A percentile compares a stretch with the other conserved stretches of the same genome.
These are phyloP conservation scores for Oligia fasciuncula DNA, from an alignment of 2,888 invertebrate genomes.

Conservation along the genomic window DNA sequence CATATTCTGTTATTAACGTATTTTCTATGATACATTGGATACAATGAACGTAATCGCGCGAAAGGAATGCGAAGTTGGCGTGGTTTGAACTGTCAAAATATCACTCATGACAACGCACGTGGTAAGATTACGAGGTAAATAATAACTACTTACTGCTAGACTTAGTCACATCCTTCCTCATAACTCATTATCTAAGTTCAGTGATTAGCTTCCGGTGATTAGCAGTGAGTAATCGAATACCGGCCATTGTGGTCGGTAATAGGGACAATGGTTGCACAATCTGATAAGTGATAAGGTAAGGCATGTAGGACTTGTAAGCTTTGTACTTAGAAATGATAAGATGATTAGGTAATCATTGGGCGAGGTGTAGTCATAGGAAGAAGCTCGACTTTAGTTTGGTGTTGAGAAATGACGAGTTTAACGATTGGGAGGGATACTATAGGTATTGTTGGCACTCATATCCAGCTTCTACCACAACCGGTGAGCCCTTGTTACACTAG, in stretches of 20 bases:
- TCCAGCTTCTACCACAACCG: neutral
- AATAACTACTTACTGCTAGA: neutral
- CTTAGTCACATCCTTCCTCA: constrained; percentile 63
- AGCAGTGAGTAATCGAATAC: constrained; percentile 68
- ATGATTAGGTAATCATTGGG: constrained; percentile 20
- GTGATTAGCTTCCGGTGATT: constrained; percentile 69
- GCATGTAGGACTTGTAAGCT: constrained; percentile 14
- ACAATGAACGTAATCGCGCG: too few relatives aligned
- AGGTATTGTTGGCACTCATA: neutral
- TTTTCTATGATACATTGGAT: too few relatives aligned
- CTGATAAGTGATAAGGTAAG: constrained; percentile 52
- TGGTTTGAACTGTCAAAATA: neutral
- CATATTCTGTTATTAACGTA: too few relatives aligned
- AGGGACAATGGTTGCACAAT: constrained; percentile 51
- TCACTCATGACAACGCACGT: neutral
- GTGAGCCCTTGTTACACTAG: neutral
- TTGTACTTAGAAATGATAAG: constrained; percentile 34
- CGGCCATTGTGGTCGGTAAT: constrained; percentile 56
- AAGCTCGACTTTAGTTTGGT: neutral
- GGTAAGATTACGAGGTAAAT: neutral
- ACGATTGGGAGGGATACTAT: neutral
- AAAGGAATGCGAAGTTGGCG: too few relatives aligned
- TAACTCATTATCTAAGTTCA: constrained; percentile 61
- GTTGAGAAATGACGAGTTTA: neutral
- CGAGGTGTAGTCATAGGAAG: neutral